These are phyloP conservation scores for Antrozous pallidus DNA, from an alignment of 2,797 vertebrate species.

Conservation along the genomic window DNA sequence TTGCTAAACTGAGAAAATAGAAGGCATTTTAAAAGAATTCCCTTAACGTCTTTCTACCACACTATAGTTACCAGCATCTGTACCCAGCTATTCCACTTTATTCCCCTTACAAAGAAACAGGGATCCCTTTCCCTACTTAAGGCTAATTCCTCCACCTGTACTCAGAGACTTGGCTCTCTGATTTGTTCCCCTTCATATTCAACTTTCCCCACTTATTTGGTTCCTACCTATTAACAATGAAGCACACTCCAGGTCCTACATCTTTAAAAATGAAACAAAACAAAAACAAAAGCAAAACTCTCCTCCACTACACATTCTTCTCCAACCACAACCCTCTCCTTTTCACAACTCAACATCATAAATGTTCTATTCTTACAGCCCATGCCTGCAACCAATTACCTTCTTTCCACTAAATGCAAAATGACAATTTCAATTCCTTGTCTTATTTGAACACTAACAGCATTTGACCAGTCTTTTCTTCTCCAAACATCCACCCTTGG, in stretches of 20 bases:
- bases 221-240: not conserved
- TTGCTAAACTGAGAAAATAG: not conserved
- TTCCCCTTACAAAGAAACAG: not conserved
- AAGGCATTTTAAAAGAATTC: not conserved
- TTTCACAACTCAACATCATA: constrained; percentile 26
- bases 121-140: not conserved
- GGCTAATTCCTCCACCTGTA: not conserved
- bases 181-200: not conserved
- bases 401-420: constrained; percentile 43
- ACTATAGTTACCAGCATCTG: not conserved
- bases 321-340: not conserved
- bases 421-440: constrained; percentile 36
- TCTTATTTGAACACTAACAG: constrained; percentile 51
- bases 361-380: not conserved
- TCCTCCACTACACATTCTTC: constrained; percentile 20
- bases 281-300: constrained; percentile 56
- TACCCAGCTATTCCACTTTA: not conserved
- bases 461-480: constrained; percentile 30
- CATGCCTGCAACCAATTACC: constrained; percentile 32
- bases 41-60: not conserved
- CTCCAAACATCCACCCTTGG: not conserved
- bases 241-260: not conserved
- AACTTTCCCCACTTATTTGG: not conserved
- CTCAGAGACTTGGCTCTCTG: not conserved
- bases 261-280: constrained; percentile 49